Percentiles rank a stretch among this genome's conserved stretches.
These are phyloP conservation scores for Leuctra nigra DNA, from an alignment of 2,888 invertebrate species.

Conservation along the genomic window DNA sequence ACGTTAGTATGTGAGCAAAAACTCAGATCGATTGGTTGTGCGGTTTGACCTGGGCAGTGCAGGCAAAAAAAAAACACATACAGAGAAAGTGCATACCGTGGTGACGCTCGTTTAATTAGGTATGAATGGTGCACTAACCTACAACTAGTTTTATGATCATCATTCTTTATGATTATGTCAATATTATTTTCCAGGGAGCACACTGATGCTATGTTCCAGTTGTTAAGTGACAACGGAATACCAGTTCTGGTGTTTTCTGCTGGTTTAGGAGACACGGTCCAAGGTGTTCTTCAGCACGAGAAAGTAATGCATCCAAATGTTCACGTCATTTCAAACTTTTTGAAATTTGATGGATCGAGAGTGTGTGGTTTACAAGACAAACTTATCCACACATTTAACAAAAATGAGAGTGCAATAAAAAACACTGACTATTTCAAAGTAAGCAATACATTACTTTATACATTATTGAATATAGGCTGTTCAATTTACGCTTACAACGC, in stretches of 20 bases:
- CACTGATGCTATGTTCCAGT: slow-evolving; percentile 57
- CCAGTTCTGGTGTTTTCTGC: slow-evolving; percentile 94
- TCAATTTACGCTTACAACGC: too few species aligned
- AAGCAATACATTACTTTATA: too few species aligned
- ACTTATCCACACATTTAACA: slow-evolving; percentile 89
- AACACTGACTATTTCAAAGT: slow-evolving; percentile 72
- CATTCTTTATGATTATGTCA: too few species aligned
- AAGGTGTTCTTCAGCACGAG: slow-evolving; percentile 65
- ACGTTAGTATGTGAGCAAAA: too few species aligned
- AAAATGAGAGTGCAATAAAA: slow-evolving; percentile 79
- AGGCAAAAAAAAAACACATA: too few species aligned
- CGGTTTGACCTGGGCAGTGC: too few species aligned
- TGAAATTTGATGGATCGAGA: slow-evolving; percentile 56
- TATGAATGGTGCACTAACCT: too few species aligned
- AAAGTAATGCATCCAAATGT: slow-evolving; percentile 62
- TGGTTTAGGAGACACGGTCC: slow-evolving; percentile 85
- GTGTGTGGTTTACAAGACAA: slow-evolving; percentile 67
- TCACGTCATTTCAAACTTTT: slow-evolving; percentile 80
- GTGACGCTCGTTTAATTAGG: too few species aligned
- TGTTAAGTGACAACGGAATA: slow-evolving; percentile 56
- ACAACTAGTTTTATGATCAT: too few species aligned
- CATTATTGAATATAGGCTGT: too few species aligned
- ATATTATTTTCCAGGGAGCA: slow-evolving; percentile 55
- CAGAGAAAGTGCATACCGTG: too few species aligned
- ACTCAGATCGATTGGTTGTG: too few species aligned